A percentile compares a stretch with the other conserved stretches of the same genome.
phyloP scores from a whole-genome alignment of 1,140 invertebrate genomes.

The Caerostris darwini region DNA sequence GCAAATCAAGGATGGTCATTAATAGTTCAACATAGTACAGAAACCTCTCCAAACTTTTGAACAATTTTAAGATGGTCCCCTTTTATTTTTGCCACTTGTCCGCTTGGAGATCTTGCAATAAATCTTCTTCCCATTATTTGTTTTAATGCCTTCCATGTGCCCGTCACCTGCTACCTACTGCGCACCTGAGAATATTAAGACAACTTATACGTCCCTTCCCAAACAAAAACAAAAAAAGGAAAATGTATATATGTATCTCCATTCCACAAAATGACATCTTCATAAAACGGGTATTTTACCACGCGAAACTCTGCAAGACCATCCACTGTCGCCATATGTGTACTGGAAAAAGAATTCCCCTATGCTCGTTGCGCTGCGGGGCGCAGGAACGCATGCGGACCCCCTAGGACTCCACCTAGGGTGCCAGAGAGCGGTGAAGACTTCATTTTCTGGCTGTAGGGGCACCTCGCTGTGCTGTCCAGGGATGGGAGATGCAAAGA shows the following conservation, averaged over 20 bases:
- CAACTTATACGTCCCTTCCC: background rate
- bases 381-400: slow-evolving; percentile 35
- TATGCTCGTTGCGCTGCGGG: slow-evolving; percentile 33
- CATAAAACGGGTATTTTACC: slow-evolving; percentile 45
- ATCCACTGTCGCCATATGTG: slow-evolving; percentile 67
- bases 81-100: background rate
- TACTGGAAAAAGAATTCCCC: slow-evolving; percentile 55
- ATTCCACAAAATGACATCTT: background rate
- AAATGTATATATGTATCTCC: background rate
- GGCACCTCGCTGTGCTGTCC: slow-evolving; percentile 48
- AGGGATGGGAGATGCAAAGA: slow-evolving; percentile 62
- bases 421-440: slow-evolving; percentile 49
- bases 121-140: slow-evolving; percentile 31
- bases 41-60: background rate
- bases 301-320: slow-evolving; percentile 19
- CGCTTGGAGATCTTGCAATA: background rate
- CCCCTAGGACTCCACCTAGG: background rate
- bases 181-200: background rate
- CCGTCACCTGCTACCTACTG: background rate
- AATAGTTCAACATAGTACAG: too few species aligned
- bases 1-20: too few species aligned
- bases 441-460: slow-evolving; percentile 65
- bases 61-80: background rate
- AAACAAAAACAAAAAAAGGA: background rate
- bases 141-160: slow-evolving; percentile 17